Base-by-base conservation (phyloP, 2,113 vertebrate species). In the Triplophysa siluroides region DNA sequence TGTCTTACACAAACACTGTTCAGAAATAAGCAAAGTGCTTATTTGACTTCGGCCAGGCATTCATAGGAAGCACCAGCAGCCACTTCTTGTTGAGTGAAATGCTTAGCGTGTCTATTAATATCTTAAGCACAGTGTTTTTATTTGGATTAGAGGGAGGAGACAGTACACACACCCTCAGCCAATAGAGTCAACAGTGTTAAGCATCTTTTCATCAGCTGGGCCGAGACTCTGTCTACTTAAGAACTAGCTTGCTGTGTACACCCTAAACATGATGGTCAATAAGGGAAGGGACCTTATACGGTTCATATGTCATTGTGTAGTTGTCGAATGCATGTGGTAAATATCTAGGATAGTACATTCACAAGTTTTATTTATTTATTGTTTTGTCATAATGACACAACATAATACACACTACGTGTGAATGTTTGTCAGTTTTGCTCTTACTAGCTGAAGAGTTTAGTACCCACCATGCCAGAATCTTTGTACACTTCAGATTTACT, bases 271-370 rank as follows among this genome's bases (percentile, higher is more conserved):
- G 76, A 78, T 69, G 52, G 23, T 1, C 56, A 33, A 64, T 58
- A 23, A 69, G 72, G n/a, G 33, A 74, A 41, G 47, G 14, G 50
- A 69, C 19, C 58, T 45, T 18, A 54, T 80, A 64, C 18, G 60
- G 14, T 38, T 45, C 13, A 45, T 81, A 67, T n/a, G 65, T 65
- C 78, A 66, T 86, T 82, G 78, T 89, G 83, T 79, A 50, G 66
- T 81, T 79, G 54, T 68, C 76, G 23, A 71, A 81, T 65, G 33
- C 79, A 60, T 54, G 60, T 60, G 61, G 7, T 61, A 11, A 45
- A 63, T 47, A 23, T 26, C 24, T 47, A 21, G 23, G 41, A 75
- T 75, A 41, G 11, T 75, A 62, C 58, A 63, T 23, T 29, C 21
- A 13, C 26, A 52, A 14, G 33, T 38, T 38, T 38, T 6, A 38